phyloP scores from a whole-genome alignment of 2,113 vertebrate species.

The Stomatorhinus ivindoensis region DNA sequence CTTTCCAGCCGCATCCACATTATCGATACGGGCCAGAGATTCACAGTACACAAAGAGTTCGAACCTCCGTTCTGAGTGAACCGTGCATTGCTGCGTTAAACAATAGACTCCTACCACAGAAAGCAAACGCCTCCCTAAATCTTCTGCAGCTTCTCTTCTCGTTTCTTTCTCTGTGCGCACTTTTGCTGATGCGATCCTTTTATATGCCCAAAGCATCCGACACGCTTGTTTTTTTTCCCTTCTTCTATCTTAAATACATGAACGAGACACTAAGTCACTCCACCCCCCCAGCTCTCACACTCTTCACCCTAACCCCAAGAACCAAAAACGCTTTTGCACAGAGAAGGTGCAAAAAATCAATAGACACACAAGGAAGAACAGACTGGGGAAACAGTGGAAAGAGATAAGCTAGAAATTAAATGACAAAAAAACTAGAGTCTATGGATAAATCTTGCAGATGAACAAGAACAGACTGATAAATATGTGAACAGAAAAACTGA shows the following conservation, averaged over 20 bases:
- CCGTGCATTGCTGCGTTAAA: neutral
- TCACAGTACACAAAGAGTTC: neutral
- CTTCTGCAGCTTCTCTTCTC: neutral
- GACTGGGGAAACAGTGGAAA: neutral
- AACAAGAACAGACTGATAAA: neutral
- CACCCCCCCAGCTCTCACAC: neutral
- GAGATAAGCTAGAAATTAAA: neutral
- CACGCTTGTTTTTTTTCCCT: too few relatives aligned
- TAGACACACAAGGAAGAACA: neutral
- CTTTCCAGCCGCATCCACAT: neutral
- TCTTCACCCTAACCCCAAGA: neutral
- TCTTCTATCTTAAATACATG: neutral
- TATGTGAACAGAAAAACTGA: neutral
- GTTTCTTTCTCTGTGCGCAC: neutral
- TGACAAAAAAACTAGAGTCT: neutral
- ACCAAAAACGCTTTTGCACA: neutral
- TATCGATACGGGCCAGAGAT: neutral
- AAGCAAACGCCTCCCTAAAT: neutral
- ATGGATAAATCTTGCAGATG: neutral
- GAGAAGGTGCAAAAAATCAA: neutral
- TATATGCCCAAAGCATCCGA: neutral
- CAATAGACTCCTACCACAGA: neutral
- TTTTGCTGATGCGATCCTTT: neutral
- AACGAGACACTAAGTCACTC: neutral
- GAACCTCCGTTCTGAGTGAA: neutral